Evolutionary conservation across 2,888 invertebrate species (phyloP), one percentile per base, ranked within the genome.

Genomic region (Napeogenes sylphis): DNA sequence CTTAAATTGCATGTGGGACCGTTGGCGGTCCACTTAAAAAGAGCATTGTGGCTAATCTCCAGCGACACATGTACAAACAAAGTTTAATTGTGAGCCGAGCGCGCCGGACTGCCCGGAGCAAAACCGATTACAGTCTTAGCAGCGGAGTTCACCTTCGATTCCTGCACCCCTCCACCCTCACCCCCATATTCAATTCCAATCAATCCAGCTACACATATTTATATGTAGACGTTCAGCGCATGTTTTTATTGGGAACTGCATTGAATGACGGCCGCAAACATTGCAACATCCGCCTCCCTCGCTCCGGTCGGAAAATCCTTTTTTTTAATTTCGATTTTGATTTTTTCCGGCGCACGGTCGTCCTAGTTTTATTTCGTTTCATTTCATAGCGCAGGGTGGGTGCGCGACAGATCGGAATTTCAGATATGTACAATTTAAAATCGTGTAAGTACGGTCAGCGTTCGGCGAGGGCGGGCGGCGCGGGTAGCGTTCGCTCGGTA

Each of bases 401-500:
- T 82, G 88, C 85, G 88, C 88, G 90, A 90, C 90, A 85, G 90
- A 90, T 90, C 86, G 90, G 90, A 90, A 90, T 90, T 90, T 87
- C 87, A 89, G 89, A 90, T 90, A 90, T 90, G 90, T 90, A 90
- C 90, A 90, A 90, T 90, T 90, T 90, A 90, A 90, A 90, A 90
- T 90, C 85, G 90, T 90, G 90, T 90, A 90, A 90, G 90, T 90
- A 87, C 89, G 90, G 90, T 88, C 89, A 89, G 86, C 82, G 69
- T 67, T 71, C 66, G 73, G 73, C 66, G 72, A 75, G 76, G 74
- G 77, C 75, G 73, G 72, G 75, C 75, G 73, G 74, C 75, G 74
- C 75, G 76, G 77, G 75, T 73, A 73, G 76, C 76, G 79, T 75
- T 73, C 78, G 74, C 77, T 77, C 86, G 84, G 83, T 86, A 87